phyloP scores from a whole-genome alignment of 2,113 vertebrate genomes.

The Nyctereutes procyonoides region DNA sequence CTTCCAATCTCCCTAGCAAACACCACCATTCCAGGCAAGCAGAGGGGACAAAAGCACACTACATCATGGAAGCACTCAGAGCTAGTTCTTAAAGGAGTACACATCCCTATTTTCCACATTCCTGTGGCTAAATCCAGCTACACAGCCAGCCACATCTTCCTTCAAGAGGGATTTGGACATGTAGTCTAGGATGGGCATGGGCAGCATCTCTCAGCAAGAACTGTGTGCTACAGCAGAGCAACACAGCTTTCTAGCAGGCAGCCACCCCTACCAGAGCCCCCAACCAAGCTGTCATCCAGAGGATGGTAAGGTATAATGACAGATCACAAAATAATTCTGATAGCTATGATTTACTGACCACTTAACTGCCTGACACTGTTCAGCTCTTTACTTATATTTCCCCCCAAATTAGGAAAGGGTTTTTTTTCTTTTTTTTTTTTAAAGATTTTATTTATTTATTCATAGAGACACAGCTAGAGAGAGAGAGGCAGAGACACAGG shows the following conservation, averaged over 20 bases:
- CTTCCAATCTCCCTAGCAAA: background rate
- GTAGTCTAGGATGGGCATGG: background rate
- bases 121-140: background rate
- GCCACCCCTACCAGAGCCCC: too few relatives aligned
- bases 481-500: too few relatives aligned
- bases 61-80: background rate
- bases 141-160: background rate
- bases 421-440: background rate
- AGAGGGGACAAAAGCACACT: background rate
- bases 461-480: too few relatives aligned
- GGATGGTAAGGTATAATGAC: background rate
- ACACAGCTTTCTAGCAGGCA: rapidly evolving
- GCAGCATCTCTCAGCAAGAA: background rate
- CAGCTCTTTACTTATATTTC: background rate
- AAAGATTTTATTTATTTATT: background rate
- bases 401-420: background rate
- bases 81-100: background rate
- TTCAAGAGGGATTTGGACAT: background rate
- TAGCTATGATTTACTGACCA: background rate
- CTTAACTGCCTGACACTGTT: background rate
- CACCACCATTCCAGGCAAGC: background rate
- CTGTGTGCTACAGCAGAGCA: background rate
- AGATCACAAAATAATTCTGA: background rate
- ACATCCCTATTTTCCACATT: background rate
- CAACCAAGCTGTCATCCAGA: background rate